Conservation (phyloP, 2,113 vertebrate genomes). For the Clarias gariepinus region DNA sequence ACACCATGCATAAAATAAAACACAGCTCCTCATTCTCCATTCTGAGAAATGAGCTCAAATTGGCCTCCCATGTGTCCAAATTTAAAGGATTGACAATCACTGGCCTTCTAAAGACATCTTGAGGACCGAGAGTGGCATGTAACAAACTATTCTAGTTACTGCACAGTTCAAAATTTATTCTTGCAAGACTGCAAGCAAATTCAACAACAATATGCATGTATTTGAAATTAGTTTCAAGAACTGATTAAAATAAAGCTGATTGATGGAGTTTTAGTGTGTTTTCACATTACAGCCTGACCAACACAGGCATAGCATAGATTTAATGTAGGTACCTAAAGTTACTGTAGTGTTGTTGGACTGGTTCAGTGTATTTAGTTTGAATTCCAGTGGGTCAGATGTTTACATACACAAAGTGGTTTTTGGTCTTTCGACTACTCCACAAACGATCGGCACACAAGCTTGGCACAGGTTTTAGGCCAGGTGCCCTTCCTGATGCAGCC, state of each 20-base stretch:
- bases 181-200: not conserved
- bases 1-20: slow-evolving; percentile 28
- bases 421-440: too few species aligned
- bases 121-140: not conserved
- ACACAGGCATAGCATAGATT: too few species aligned
- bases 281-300: too few species aligned
- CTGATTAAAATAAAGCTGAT: not conserved
- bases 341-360: too few species aligned
- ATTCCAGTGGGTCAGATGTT: too few species aligned
- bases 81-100: slow-evolving; percentile 58
- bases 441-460: too few species aligned
- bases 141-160: not conserved
- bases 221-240: not conserved
- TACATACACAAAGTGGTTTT: too few species aligned
- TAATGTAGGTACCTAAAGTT: too few species aligned
- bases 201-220: not conserved
- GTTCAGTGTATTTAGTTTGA: too few species aligned
- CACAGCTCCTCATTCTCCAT: slow-evolving; percentile 21
- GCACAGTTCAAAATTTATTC: not conserved
- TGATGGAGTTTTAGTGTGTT: not conserved
- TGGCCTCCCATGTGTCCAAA: slow-evolving; percentile 23
- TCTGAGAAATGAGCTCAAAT: slow-evolving; percentile 56
- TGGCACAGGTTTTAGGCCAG: too few species aligned
- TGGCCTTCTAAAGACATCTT: slow-evolving; percentile 59
- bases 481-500: too few species aligned